Conservation (phyloP, 2,797 vertebrate species). For the Leptoclinus maculatus region DNA sequence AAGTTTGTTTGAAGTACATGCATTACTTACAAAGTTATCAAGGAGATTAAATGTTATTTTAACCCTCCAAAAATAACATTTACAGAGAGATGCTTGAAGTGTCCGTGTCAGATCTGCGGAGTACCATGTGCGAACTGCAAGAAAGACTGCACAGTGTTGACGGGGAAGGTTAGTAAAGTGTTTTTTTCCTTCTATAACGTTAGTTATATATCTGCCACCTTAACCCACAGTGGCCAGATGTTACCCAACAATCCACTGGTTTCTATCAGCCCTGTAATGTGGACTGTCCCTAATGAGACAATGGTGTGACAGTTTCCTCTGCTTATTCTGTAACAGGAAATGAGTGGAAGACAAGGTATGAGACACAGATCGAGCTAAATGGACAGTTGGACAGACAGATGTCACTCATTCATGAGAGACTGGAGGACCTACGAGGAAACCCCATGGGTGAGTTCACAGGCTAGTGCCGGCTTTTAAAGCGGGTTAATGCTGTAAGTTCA, state of each 20-base stretch:
- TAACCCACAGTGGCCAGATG: not conserved
- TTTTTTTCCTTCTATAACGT: not conserved
- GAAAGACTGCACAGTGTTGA: conserved; percentile 82
- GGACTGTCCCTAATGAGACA: not conserved
- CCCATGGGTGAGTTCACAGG: conserved; percentile 83
- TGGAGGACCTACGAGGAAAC: conserved; percentile 84
- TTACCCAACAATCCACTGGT: not conserved
- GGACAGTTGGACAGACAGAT: conserved; percentile 89
- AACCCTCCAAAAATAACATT: not conserved
- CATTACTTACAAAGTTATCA: not conserved
- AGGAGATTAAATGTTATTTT: not conserved
- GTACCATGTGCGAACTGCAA: conserved; percentile 85
- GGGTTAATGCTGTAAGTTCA: not conserved
- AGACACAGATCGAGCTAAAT: conserved; percentile 90
- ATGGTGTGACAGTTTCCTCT: not conserved
- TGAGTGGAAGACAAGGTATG: conserved; percentile 92
- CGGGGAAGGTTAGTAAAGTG: conserved; percentile 83
- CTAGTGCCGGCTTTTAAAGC: not conserved
- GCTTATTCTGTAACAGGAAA: conserved; percentile 75
- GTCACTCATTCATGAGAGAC: conserved; percentile 81
- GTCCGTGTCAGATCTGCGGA: conserved; percentile 86
- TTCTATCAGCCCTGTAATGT: not conserved
- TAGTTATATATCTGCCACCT: not conserved
- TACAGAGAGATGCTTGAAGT: conserved; percentile 86
- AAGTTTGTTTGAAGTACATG: conserved; percentile 41